Percentiles rank a stretch among this genome's conserved stretches.
Evolutionary conservation across 2,888 invertebrate genomes (phyloP).

Genomic region (Drosophila maculinotata): DNA sequence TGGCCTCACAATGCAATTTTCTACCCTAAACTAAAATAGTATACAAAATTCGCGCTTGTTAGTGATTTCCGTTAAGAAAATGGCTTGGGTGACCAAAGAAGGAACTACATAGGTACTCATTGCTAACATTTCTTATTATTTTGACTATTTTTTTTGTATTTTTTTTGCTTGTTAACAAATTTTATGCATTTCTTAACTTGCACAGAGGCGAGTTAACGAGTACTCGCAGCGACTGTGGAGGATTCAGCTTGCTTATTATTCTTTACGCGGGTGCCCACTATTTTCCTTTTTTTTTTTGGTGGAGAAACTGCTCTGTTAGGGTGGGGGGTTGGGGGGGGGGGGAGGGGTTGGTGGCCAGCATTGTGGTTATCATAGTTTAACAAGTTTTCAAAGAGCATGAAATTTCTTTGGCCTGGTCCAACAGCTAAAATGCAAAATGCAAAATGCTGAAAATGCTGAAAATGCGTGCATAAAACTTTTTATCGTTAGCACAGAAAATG

Average conservation of each 20-base stretch:
- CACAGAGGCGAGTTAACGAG: conserved; percentile 72
- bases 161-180: conserved; percentile 77
- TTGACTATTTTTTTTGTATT: conserved; percentile 17
- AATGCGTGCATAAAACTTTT: conserved; percentile 78
- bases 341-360: conserved; percentile 54
- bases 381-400: conserved; percentile 82
- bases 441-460: conserved; percentile 62
- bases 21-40: conserved; percentile 16
- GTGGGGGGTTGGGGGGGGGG: background rate
- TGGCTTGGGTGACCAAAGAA: conserved; percentile 47
- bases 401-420: conserved; percentile 71
- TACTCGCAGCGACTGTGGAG: conserved; percentile 33
- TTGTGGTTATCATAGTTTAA: conserved; percentile 84
- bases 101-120: conserved; percentile 21
- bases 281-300: conserved; percentile 19
- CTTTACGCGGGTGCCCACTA: conserved; percentile 56
- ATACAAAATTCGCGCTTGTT: conserved; percentile 68
- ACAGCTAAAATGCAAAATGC: conserved; percentile 52
- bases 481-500: conserved; percentile 68
- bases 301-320: conserved; percentile 4
- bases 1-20: conserved; percentile 37
- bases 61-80: conserved; percentile 75
- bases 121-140: conserved; percentile 44
- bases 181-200: conserved; percentile 80
- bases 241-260: conserved; percentile 76